A percentile compares a stretch with the other conserved stretches of the same genome.
Conservation (phyloP, 2,888 invertebrate genomes). For the Melieria omissa region DNA sequence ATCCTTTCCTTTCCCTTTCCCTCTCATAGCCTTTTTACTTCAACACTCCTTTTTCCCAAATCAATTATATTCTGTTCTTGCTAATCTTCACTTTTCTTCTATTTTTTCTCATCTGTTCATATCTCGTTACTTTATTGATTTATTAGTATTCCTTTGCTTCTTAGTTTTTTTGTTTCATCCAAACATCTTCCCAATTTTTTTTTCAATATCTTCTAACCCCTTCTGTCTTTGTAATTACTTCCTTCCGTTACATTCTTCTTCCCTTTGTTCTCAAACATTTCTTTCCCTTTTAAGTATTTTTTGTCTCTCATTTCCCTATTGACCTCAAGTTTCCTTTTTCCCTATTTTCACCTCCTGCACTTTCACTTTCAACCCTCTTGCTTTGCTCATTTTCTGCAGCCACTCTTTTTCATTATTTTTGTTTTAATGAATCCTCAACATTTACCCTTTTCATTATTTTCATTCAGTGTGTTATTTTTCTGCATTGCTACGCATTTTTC, state of each 20-base stretch:
- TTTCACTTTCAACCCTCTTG: too few relatives aligned
- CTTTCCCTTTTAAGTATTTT: not conserved
- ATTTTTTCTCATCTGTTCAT: not conserved
- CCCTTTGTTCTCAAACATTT: not conserved
- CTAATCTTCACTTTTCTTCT: slow-evolving; percentile 1
- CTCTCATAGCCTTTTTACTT: not conserved
- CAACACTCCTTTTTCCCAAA: not conserved
- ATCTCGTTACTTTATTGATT: not conserved
- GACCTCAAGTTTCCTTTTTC: too few relatives aligned
- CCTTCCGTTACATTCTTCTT: not conserved
- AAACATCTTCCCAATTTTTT: too few relatives aligned
- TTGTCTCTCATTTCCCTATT: not conserved
- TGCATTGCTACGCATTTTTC: too few relatives aligned
- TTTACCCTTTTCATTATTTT: too few relatives aligned
- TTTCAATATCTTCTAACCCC: too few relatives aligned
- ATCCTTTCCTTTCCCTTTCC: not conserved
- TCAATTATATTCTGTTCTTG: too few relatives aligned
- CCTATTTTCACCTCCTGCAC: too few relatives aligned
- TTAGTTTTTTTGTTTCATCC: not conserved
- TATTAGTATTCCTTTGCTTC: not conserved
- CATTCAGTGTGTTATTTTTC: too few relatives aligned
- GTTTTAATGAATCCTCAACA: too few relatives aligned
- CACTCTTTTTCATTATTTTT: too few relatives aligned
- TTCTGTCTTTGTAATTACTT: not conserved
- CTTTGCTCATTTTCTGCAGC: too few relatives aligned